Conservation (phyloP, 2,888 invertebrate genomes). For the Pollenia amentaria region DNA sequence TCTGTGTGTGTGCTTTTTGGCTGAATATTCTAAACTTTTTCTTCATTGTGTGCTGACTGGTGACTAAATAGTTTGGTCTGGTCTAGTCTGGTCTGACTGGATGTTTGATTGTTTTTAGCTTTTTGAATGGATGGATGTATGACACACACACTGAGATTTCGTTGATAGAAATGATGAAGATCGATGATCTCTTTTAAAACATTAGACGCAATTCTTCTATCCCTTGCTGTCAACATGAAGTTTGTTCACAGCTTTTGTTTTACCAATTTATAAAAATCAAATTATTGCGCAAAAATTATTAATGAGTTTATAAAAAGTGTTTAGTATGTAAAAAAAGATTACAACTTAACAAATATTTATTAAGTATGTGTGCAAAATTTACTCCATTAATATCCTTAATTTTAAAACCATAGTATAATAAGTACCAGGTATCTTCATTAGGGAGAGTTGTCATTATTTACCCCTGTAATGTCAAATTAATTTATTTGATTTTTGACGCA, state of each 20-base stretch:
- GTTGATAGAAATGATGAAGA: conserved; percentile 72
- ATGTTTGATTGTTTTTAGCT: conserved; percentile 36
- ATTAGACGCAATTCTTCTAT: conserved; percentile 45
- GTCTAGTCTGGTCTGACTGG: conserved; percentile 52
- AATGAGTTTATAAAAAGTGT: conserved; percentile 33
- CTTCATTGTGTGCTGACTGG: conserved; percentile 49
- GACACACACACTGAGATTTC: conserved; percentile 58
- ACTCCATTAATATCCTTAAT: no score
- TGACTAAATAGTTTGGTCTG: conserved; percentile 51
- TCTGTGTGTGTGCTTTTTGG: not conserved
- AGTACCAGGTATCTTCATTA: no score
- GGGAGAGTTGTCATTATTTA: no score
- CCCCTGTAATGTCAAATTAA: no score
- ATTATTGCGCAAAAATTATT: conserved; percentile 24
- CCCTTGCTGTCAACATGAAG: conserved; percentile 4
- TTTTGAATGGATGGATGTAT: conserved; percentile 42
- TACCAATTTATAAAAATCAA: conserved; percentile 26
- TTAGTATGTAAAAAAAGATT: not conserved
- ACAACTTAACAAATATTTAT: not conserved
- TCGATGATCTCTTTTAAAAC: conserved; percentile 61
- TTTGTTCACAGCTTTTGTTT: conserved; percentile 7
- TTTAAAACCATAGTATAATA: no score
- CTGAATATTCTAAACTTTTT: conserved; percentile 51
- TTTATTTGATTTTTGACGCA: no score
- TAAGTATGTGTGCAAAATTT: no score